phyloP scores from a whole-genome alignment of 2,797 vertebrate genomes.

The Pampus argenteus region DNA sequence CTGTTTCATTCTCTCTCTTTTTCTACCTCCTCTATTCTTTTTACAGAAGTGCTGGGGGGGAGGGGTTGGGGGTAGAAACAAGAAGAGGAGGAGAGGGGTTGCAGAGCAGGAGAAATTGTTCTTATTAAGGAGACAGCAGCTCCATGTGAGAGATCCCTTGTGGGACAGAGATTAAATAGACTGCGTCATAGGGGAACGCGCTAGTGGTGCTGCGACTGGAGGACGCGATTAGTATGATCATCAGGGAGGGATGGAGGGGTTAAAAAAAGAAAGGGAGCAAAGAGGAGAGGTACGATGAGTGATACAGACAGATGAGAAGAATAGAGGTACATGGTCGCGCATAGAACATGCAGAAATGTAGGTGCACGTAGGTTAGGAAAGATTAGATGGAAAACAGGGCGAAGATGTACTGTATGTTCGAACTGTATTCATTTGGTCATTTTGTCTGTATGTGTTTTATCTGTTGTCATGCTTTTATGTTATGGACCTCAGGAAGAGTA shows the following conservation, averaged over 20 bases:
- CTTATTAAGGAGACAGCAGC: slow-evolving; percentile 84
- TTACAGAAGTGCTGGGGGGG: slow-evolving; percentile 64
- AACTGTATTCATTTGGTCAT: no score
- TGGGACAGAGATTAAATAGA: slow-evolving; percentile 86
- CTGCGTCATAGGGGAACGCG: slow-evolving; percentile 80
- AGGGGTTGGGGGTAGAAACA: slow-evolving; percentile 44
- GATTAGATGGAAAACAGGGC: slow-evolving; percentile 28
- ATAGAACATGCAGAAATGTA: slow-evolving; percentile 34
- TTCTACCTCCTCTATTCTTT: slow-evolving; percentile 64
- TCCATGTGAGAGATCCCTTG: slow-evolving; percentile 83
- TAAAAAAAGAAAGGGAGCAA: slow-evolving; percentile 40
- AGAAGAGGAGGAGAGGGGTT: slow-evolving; percentile 49
- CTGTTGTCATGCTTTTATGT: no score
- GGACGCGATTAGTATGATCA: slow-evolving; percentile 81
- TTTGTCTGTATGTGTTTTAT: no score
- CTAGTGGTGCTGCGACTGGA: slow-evolving; percentile 67
- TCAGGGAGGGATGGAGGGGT: slow-evolving; percentile 59
- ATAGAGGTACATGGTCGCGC: slow-evolving; percentile 10
- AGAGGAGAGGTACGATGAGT: slow-evolving; percentile 45
- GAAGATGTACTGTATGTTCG: no score
- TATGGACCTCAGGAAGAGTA: no score
- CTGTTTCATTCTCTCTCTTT: slow-evolving; percentile 61
- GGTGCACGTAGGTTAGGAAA: slow-evolving; percentile 27
- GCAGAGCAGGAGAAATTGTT: slow-evolving; percentile 79
- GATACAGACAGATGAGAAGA: slow-evolving; percentile 32